phyloP scores from a whole-genome alignment of 92 coral and sea anemone species.

The Desmophyllum pertusum region DNA sequence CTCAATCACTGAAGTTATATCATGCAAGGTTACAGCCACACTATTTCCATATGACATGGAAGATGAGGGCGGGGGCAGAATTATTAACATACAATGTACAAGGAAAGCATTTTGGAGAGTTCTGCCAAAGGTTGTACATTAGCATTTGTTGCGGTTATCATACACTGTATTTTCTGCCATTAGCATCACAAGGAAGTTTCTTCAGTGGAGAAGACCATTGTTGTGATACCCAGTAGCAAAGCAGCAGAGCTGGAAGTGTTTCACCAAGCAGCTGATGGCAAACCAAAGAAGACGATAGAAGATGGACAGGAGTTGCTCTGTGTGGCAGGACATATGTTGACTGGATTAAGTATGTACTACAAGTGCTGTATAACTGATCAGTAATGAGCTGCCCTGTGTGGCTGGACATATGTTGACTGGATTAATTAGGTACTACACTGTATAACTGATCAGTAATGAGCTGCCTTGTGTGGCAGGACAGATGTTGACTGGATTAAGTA shows the following conservation, averaged over 20 bases:
- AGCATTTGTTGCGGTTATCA: background rate
- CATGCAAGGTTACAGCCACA: too few relatives aligned
- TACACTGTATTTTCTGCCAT: background rate
- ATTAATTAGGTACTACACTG: constrained; percentile 83
- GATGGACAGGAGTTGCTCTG: constrained; percentile 91
- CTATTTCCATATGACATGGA: too few relatives aligned
- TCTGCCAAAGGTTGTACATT: too few relatives aligned
- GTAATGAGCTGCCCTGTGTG: constrained; percentile 81
- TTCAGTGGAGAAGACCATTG: constrained; percentile 78
- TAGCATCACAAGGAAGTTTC: constrained; percentile 91
- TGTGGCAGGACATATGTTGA: constrained; percentile 77
- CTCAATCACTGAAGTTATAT: too few relatives aligned
- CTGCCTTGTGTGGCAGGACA: constrained; percentile 83
- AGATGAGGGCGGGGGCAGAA: too few relatives aligned
- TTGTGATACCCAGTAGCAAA: constrained; percentile 83
- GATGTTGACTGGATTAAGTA: constrained; percentile 70
- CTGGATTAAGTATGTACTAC: constrained; percentile 88
- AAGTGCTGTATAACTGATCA: too few relatives aligned
- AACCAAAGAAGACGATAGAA: constrained; percentile 61
- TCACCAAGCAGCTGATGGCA: constrained; percentile 60
- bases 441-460: too few relatives aligned
- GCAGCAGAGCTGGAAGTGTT: constrained; percentile 81
- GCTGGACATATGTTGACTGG: constrained; percentile 84
- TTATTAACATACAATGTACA: too few relatives aligned
- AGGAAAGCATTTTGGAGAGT: too few relatives aligned